These are phyloP conservation scores for Toxostoma redivivum DNA, from an alignment of 2,113 vertebrate species.

Conservation along the genomic window DNA sequence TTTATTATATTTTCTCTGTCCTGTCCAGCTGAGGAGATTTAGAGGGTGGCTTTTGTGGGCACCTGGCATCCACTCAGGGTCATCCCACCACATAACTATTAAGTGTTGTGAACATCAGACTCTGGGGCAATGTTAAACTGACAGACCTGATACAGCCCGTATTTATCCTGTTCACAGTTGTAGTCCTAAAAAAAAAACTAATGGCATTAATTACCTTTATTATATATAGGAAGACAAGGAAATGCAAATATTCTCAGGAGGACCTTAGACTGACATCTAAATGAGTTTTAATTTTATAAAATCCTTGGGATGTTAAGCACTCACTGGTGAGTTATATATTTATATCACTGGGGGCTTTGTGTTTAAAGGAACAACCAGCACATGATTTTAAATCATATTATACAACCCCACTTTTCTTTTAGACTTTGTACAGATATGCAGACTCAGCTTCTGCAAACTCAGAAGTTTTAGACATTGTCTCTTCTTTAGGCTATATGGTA, in stretches of 20 bases:
- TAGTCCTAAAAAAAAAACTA: neutral
- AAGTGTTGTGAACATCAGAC: neutral
- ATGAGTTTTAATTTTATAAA: neutral
- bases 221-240: conserved; percentile 29
- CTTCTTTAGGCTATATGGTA: neutral
- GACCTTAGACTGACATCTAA: neutral
- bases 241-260: conserved; percentile 2
- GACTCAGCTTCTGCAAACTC: neutral
- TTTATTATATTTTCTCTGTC: neutral
- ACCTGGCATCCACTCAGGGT: neutral
- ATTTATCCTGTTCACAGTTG: neutral
- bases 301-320: neutral
- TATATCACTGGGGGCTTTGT: neutral
- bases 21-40: neutral
- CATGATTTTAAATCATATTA: neutral
- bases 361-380: neutral
- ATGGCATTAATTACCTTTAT: conserved; percentile 43
- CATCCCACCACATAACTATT: neutral
- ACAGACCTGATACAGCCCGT: neutral
- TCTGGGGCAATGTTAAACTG: neutral
- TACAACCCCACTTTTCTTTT: neutral
- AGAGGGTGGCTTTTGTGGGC: neutral
- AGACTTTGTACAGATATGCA: neutral
- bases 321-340: neutral
- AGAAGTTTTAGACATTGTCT: neutral